Conservation (phyloP, 2,888 invertebrate species). For the Alviniconcha strummeri region DNA sequence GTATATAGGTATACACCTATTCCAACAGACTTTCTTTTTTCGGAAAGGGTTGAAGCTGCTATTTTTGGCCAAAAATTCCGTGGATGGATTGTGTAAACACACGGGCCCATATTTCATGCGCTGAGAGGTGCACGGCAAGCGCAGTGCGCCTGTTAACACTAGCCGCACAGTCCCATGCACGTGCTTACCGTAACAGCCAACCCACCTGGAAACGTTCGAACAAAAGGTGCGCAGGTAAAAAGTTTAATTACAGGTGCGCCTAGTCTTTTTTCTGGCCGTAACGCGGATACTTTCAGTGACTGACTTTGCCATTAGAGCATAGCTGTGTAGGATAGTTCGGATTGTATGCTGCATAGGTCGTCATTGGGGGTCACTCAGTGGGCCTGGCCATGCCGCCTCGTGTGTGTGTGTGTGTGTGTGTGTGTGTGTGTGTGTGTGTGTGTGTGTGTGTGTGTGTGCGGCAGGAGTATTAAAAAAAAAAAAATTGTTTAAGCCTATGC, state of each 20-base stretch:
- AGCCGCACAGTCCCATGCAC: neutral
- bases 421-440: neutral
- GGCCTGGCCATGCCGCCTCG: neutral
- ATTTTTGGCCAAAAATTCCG: conserved; percentile 43
- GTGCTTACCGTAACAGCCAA: neutral
- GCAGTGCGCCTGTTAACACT: neutral
- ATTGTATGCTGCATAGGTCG: too few relatives aligned
- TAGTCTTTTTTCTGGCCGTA: neutral
- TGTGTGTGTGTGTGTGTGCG: conserved; percentile 5
- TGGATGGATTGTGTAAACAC: conserved; percentile 34
- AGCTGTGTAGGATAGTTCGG: too few relatives aligned
- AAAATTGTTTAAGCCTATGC: too few relatives aligned
- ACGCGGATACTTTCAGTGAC: neutral
- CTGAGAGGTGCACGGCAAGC: neutral
- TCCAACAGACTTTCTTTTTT: neutral
- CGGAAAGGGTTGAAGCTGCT: conserved; percentile 37
- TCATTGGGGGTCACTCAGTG: neutral
- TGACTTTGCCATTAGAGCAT: neutral
- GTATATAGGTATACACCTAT: too few relatives aligned
- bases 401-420: conserved; percentile 25
- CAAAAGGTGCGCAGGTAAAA: conserved; percentile 9
- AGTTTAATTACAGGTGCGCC: conserved; percentile 14
- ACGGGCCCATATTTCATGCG: conserved; percentile 20
- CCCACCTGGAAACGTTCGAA: conserved; percentile 9
- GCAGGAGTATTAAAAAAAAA: too few relatives aligned